A percentile compares a stretch with the other conserved stretches of the same genome.
phyloP scores from a whole-genome alignment of 2,888 invertebrate genomes.

The Ichneumoninae sp. region DNA sequence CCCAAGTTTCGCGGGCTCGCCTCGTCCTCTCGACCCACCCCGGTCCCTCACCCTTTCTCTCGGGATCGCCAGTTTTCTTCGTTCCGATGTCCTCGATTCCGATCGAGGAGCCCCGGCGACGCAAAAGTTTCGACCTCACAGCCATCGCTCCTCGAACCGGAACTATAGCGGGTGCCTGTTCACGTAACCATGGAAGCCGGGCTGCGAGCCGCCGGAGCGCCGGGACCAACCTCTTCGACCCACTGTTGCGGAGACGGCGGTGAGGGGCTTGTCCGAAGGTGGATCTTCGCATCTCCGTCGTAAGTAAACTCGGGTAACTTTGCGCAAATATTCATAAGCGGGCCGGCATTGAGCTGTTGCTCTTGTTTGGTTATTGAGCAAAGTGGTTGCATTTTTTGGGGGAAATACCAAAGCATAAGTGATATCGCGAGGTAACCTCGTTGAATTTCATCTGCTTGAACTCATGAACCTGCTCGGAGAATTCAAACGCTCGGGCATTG shows the following conservation, averaged over 20 bases:
- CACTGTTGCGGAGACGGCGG: background rate
- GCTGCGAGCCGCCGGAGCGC: background rate
- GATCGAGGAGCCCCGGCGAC: conserved; percentile 49
- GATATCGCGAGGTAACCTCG: too few relatives aligned
- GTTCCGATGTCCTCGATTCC: conserved; percentile 55
- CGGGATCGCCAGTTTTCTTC: conserved; percentile 40
- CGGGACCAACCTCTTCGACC: background rate
- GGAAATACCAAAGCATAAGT: too few relatives aligned
- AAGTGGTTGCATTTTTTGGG: too few relatives aligned
- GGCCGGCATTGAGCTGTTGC: too few relatives aligned
- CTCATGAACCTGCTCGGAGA: too few relatives aligned
- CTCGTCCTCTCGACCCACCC: conserved; percentile 6
- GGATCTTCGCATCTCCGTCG: background rate
- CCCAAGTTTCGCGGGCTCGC: conserved; percentile 38
- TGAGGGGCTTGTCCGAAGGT: background rate
- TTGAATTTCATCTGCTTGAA: too few relatives aligned
- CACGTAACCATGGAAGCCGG: conserved; percentile 28
- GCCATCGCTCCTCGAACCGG: conserved; percentile 8
- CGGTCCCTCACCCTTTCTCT: conserved; percentile 18
- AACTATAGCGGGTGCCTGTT: conserved; percentile 21
- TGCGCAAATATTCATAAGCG: too few relatives aligned
- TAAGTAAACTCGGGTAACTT: background rate
- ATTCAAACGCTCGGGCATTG: too few relatives aligned
- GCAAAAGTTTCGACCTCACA: conserved; percentile 43
- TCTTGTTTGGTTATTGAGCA: too few relatives aligned